Evolutionary conservation across 2,888 invertebrate species (phyloP), one percentile per base, ranked within the genome.

Genomic region (Hydraecia micacea): DNA sequence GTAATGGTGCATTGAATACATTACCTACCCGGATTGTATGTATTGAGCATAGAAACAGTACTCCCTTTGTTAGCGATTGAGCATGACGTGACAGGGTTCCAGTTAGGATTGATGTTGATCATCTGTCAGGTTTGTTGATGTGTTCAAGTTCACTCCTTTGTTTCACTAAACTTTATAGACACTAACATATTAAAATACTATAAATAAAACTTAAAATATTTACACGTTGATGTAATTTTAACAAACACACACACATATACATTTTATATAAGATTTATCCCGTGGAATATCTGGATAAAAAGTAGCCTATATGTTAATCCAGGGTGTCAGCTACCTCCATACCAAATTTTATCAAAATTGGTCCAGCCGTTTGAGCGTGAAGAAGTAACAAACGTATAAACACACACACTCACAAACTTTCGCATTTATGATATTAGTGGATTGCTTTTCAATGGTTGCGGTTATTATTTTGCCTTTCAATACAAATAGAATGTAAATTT

Each of bases 51-150:
- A 62, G 42, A 55, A 55, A 55, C 25, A 28, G n/a, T 60, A 21
- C 28, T 62, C 5, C 62, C 42, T 46, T 81, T 81, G 55, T 74
- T 63, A 55, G 36, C 28, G 39, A 62, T 32, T 46, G 36, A 65
- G 28, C 5, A 49, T 81, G 8, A n/a, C 25, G 36, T 36, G 55
- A n/a, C 13, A 55, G 8, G 8, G 11, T 52, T 75, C 15, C 32
- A 32, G 21, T 46, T 65, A 52, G 13, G 36, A 52, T 63, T 72
- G 13, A 62, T 28, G 25, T 58, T 46, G 32, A 28, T 52, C 49
- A 63, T 52, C 13, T 18, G 52, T 28, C 21, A 77, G 9, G 18
- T 46, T 79, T 68, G 28, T 62, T 77, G 1, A 25, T 39, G 18
- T 25, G 25, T 25, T 76, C 2, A 28, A 73, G 6, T 36, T 68